Evolutionary conservation across 30 jellyfish, hydroid and myxozoan species (phyloP), one percentile per base, ranked within the genome.

Genomic region (Turritopsis rubra): DNA sequence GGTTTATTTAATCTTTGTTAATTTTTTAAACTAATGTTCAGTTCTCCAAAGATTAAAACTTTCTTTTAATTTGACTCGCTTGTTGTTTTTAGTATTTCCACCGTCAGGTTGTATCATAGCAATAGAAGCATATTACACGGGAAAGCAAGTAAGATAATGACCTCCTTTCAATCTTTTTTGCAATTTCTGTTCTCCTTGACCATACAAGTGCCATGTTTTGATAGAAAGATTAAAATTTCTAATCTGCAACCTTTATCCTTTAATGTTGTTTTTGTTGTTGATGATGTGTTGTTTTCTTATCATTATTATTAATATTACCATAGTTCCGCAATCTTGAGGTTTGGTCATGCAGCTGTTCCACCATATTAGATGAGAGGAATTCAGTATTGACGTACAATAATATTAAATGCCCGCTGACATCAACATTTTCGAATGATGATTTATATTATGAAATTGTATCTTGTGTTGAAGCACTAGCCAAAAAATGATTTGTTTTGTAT

Each of bases 301-400:
- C 60, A 3, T 41, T 41, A 41, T 41, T 41, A 19, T 27, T 68
- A 23, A 0, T 72, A 18, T 72, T 18, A 21, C 24, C 28, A 7
- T 74, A 74, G 82, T 41, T n/a, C 24, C 82, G 82, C 24, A 74
- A 29, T 1, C 82, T 74, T 74, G 82, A 74, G n/a, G 9, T 74
- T 41, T 74, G 82, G 82, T 74, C 82, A 16, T 74, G 82, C 8
- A 74, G 24, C 23, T 74, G 82, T 23, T 16, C 82, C 26, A 26
- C 24, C 65, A 16, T 74, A 26, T 22, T n/a, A 21, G 41, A 29
- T 74, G 24, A 9, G 18, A 74, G 24, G 65, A 74, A 29, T 1
- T 20, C 65, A 23, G 53, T 24, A 16, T 29, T 24, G 18, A 7
- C 26, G 16, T 74, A 74, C 60, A 74, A 26, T n/a, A 28, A 74